Evolutionary conservation across 2,888 invertebrate genomes (phyloP), one percentile per base, ranked within the genome.

Genomic region (Tricholauxania praeusta): DNA sequence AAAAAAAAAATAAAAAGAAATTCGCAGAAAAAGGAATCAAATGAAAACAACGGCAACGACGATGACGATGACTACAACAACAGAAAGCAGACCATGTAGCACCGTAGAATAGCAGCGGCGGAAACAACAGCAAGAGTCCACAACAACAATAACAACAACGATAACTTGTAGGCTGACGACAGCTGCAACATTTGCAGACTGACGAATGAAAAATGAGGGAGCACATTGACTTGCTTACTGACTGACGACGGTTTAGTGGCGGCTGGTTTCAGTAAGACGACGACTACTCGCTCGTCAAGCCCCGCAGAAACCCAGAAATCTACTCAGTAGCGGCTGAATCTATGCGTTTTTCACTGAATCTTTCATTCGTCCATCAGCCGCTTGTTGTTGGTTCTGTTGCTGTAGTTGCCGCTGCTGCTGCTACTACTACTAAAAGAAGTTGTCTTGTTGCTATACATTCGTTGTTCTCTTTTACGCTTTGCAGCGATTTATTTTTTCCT

Each of bases 271-370:
- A 19, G 19, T 19, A 12, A 28, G 70, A 12, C 10, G 70, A 12
- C 10, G 28, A 17, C 39, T 7, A 39, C 39, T 39, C 39, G 71
- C 32, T 51, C 39, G 49, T 70, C 55, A 28, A 57, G 48, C 60
- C 71, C 72, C 66, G 67, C 74, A 67, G 55, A 49, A 39, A 70
- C 62, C 68, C 71, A 62, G 68, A 69, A 71, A 70, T 73, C 71
- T 75, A 71, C 62, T 51, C 70, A 52, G 53, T 17, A n/a, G 15
- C 53, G 53, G 53, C 53, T n/a, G 7, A 53, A n/a, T 2, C 7
- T 14, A 17, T 39, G 39, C 39, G 39, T 39, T 39, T 39, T 39
- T 47, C 63, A 63, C 32, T 15, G 53, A 70, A 47, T 52, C 70
- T 70, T 49, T 70, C 15, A 47, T 70, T 49, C 49, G 15, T 63